Evolutionary conservation across 2,113 vertebrate species (phyloP).

Genomic region (Dolichotis patagonum): DNA sequence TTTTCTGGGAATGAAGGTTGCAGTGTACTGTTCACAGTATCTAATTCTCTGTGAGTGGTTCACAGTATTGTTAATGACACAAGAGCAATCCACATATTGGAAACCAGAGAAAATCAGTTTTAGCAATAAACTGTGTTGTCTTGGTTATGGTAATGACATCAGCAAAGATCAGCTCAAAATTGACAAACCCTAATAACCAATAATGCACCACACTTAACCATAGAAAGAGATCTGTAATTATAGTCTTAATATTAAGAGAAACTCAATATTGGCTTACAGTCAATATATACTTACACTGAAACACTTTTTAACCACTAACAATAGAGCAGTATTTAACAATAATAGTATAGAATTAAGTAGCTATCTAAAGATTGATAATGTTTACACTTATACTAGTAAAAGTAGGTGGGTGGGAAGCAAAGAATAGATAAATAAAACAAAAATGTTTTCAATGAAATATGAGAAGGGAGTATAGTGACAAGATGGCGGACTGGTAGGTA

Average conservation of each 20-base stretch:
- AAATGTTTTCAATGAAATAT: background rate
- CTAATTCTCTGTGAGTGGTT: background rate
- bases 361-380: background rate
- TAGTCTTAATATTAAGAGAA: background rate
- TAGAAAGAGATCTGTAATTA: background rate
- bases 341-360: background rate
- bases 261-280: background rate
- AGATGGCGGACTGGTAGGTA: no score
- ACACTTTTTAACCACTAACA: background rate
- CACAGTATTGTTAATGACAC: background rate
- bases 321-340: background rate
- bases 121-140: background rate
- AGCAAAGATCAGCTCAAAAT: background rate
- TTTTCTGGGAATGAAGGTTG: background rate
- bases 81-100: background rate
- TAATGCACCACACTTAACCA: background rate
- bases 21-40: background rate
- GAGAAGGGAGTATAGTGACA: no score
- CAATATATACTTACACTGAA: background rate
- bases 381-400: background rate
- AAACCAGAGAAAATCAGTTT: background rate
- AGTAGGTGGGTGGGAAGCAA: background rate
- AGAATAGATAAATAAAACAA: background rate
- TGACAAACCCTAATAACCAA: background rate
- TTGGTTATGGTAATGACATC: background rate